These are phyloP conservation scores for Seriola aureovittata DNA, from an alignment of 2,113 vertebrate genomes.

Conservation along the genomic window DNA sequence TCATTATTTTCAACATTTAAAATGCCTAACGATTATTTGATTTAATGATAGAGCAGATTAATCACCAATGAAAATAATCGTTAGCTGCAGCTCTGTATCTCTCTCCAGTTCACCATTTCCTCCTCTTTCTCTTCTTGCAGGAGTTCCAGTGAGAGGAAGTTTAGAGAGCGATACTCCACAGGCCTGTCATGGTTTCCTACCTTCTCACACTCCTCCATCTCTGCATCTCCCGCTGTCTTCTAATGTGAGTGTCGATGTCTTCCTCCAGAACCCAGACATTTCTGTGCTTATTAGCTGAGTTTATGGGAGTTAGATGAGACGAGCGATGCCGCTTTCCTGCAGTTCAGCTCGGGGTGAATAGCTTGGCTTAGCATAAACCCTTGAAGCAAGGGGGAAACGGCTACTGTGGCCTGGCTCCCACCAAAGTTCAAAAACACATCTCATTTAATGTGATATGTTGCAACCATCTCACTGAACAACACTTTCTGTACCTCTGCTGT, in stretches of 20 bases:
- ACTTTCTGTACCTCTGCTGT: no score
- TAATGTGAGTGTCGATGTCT: slow-evolving; percentile 67
- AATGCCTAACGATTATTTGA: not conserved
- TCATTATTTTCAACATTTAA: slow-evolving; percentile 5
- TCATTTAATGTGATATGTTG: no score
- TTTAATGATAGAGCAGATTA: not conserved
- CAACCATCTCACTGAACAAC: no score
- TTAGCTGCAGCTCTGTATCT: not conserved
- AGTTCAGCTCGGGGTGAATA: not conserved
- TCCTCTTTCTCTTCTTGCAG: slow-evolving; percentile 39
- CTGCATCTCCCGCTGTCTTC: slow-evolving; percentile 63
- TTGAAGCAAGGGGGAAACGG: no score
- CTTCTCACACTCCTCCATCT: slow-evolving; percentile 42
- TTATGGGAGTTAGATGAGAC: not conserved
- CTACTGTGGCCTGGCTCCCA: no score
- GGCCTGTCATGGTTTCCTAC: slow-evolving; percentile 58
- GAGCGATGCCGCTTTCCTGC: not conserved
- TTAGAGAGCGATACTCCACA: slow-evolving; percentile 47
- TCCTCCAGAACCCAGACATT: not conserved
- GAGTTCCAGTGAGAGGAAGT: slow-evolving; percentile 46
- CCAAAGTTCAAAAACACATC: no score
- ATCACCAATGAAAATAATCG: not conserved
- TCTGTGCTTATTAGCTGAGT: not conserved
- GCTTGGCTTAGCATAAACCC: not conserved
- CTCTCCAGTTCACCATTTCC: not conserved